Evolutionary conservation across 2,113 vertebrate species (phyloP).

Genomic region (Equus przewalskii): DNA sequence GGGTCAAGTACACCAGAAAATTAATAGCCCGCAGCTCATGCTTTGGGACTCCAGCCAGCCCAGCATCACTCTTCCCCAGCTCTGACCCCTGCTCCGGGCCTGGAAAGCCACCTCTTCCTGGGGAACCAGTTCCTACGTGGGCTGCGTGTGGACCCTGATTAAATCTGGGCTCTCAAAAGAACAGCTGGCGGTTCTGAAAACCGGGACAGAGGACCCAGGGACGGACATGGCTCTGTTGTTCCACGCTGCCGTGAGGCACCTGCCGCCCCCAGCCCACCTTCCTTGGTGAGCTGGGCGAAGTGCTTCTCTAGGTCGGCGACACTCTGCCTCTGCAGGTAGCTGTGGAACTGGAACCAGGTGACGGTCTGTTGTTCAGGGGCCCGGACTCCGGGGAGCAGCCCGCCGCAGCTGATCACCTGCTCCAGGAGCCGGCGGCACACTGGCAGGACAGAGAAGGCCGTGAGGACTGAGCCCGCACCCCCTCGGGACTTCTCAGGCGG

Average conservation of each 20-base stretch:
- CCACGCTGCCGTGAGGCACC: neutral
- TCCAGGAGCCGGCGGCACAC: slow-evolving; percentile 91
- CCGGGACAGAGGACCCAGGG: accelerated
- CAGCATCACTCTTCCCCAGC: accelerated
- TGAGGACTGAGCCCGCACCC: neutral
- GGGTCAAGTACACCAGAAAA: neutral
- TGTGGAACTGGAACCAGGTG: slow-evolving; percentile 94
- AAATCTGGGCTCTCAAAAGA: neutral
- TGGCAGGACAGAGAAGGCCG: slow-evolving; percentile 62
- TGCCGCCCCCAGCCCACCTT: slow-evolving; percentile 87
- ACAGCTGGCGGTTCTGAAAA: neutral
- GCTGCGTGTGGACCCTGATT: accelerated
- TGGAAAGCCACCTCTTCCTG: neutral
- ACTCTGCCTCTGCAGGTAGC: slow-evolving; percentile 91
- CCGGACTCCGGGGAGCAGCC: slow-evolving; percentile 79
- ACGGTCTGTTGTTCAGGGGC: slow-evolving; percentile 75
- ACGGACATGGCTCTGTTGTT: accelerated
- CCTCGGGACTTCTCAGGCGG: accelerated
- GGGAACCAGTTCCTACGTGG: accelerated
- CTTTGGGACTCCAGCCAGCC: neutral
- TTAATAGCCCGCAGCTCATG: neutral
- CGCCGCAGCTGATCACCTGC: slow-evolving; percentile 90
- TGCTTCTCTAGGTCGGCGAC: slow-evolving; percentile 93
- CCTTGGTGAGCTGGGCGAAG: slow-evolving; percentile 92
- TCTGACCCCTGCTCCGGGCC: neutral